These are phyloP conservation scores for Ricordea florida DNA, from an alignment of 92 coral and sea anemone species.

Conservation along the genomic window DNA sequence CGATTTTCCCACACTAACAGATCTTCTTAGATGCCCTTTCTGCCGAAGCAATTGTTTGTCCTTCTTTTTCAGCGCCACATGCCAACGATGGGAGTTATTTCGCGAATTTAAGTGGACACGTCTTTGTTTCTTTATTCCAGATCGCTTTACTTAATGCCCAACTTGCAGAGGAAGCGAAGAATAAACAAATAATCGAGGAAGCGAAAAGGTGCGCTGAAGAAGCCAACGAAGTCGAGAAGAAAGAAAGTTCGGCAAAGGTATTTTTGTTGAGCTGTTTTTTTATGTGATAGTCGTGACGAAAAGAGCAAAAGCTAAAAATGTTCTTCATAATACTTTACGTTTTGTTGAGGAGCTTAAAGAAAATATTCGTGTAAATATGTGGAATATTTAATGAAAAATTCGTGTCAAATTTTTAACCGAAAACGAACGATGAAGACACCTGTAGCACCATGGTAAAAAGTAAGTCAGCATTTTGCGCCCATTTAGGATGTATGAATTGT, in stretches of 20 bases:
- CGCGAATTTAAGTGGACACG: no score
- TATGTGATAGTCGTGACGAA: background rate
- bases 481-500: background rate
- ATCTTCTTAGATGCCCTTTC: no score
- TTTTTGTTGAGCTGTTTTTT: background rate
- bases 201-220: conserved; percentile 69
- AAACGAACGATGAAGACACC: no score
- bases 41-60: no score
- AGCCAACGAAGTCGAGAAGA: conserved; percentile 59
- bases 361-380: background rate
- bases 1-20: no score
- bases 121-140: conserved; percentile 8
- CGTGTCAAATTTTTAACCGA: no score
- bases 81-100: no score
- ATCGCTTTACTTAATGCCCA: conserved; percentile 54
- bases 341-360: background rate
- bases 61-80: no score
- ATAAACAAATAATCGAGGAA: conserved; percentile 49
- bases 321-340: no score
- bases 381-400: no score
- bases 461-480: background rate
- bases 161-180: conserved; percentile 36
- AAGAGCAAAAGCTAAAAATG: no score
- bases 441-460: no score
- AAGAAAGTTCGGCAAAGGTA: conserved; percentile 66